phyloP scores from a whole-genome alignment of 2,888 invertebrate species.

The Cyclophora punctaria region DNA sequence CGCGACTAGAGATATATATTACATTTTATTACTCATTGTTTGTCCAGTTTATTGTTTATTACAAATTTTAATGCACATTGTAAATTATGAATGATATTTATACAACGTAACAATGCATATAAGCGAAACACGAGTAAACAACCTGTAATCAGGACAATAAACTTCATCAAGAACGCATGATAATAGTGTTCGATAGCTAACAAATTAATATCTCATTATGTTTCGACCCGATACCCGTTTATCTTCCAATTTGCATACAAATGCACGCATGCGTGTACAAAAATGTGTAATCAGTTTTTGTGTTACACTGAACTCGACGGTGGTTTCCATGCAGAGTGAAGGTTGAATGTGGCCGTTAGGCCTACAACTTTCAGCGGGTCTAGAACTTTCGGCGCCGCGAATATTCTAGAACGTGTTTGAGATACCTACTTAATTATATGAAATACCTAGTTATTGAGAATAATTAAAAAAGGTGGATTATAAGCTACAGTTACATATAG shows the following conservation, averaged over 20 bases:
- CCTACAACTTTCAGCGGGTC: neutral
- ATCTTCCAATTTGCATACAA: slow-evolving; percentile 45
- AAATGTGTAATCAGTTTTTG: slow-evolving; percentile 21
- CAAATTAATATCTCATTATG: slow-evolving; percentile 53
- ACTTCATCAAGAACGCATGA: slow-evolving; percentile 63
- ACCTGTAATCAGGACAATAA: slow-evolving; percentile 65
- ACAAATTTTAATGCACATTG: slow-evolving; percentile 23
- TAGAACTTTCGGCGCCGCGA: neutral
- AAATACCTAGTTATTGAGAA: too few species aligned
- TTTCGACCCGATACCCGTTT: slow-evolving; percentile 43
- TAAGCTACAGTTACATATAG: too few species aligned
- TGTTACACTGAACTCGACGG: slow-evolving; percentile 23
- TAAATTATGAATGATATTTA: slow-evolving; percentile 33
- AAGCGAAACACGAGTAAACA: slow-evolving; percentile 48
- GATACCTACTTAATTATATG: too few species aligned
- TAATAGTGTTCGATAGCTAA: slow-evolving; percentile 52
- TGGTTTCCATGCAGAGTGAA: slow-evolving; percentile 22
- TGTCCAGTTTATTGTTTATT: slow-evolving; percentile 17
- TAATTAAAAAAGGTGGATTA: too few species aligned
- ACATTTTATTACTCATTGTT: slow-evolving; percentile 14
- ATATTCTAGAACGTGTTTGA: too few species aligned
- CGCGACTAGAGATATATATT: slow-evolving; percentile 1
- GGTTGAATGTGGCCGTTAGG: slow-evolving; percentile 10
- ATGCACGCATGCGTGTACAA: slow-evolving; percentile 31
- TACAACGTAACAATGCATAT: slow-evolving; percentile 37